A percentile compares a stretch with the other conserved stretches of the same genome.
Conservation (phyloP, 1,140 invertebrate species). For the Lepidurus packardi region DNA sequence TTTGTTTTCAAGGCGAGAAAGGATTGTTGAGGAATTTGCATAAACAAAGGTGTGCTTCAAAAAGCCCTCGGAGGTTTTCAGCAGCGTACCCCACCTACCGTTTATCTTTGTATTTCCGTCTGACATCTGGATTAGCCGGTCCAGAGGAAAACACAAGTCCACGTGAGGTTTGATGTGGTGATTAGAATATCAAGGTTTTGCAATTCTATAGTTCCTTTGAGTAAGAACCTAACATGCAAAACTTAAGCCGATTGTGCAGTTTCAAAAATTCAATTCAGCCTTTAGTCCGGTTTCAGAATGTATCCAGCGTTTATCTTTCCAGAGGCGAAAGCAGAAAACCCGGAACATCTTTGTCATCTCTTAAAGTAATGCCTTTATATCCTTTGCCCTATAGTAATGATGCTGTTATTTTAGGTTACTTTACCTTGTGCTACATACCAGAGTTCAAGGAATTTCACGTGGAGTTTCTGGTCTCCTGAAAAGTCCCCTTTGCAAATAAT, state of each 20-base stretch:
- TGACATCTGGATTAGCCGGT: neutral
- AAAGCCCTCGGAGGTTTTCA: neutral
- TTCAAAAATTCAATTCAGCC: neutral
- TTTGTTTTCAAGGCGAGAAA: neutral
- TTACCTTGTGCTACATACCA: neutral
- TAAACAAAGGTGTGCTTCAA: constrained; percentile 11
- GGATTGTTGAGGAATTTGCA: neutral
- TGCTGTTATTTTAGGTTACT: neutral
- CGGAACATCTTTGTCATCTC: neutral
- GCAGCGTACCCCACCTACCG: neutral
- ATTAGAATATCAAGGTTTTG: neutral
- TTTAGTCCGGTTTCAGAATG: neutral
- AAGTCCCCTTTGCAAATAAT: neutral
- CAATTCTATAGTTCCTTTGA: neutral
- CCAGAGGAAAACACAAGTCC: neutral
- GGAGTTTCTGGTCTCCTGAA: neutral
- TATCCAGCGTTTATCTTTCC: neutral
- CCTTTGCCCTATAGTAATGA: neutral
- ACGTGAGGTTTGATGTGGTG: neutral
- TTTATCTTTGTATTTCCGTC: neutral
- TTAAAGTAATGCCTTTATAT: neutral
- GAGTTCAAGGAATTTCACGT: neutral
- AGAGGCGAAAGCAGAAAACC: neutral
- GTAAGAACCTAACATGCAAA: neutral
- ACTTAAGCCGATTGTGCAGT: neutral